Evolutionary conservation across 37 sponge, comb jelly and placozoan genomes (phyloP), one percentile per base, ranked within the genome.

Genomic region (Bolinopsis microptera): DNA sequence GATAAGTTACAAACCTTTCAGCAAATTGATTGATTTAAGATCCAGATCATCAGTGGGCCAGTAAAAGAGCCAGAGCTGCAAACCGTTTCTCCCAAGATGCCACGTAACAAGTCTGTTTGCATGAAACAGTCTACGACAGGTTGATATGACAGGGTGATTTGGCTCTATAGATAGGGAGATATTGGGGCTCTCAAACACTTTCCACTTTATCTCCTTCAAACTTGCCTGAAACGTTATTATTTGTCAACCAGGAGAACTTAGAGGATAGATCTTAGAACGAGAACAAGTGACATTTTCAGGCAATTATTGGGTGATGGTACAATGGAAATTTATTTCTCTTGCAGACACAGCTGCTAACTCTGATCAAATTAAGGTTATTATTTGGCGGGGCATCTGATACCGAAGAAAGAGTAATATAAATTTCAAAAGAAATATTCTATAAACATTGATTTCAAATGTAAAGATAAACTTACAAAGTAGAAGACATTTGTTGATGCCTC

Each of bases 401-500:
- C n/a, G n/a, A n/a, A n/a, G n/a, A n/a, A n/a, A n/a, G 13, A 48
- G 13, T 13, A 48, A 48, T 48, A 5, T 48, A 13, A 48, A 48
- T 5, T 13, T 48, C 13, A 48, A 48, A 48, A 48, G 61, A 5
- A 48, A 13, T 48, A 13, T 13, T 13, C 61, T 72, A 8, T n/a
- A 72, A 28, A 21, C 5, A n/a, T 8, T 72, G 75, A 72, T n/a
- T 24, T 8, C 38, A 35, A 80, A 8, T 16, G 3, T 28, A 3
- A 35, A 80, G 8, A 3, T 34, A 30, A 34, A 80, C 82, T 80
- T 35, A 80, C 82, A 35, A 80, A 80, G 37, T 80, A 80, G 38
- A 80, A 80, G 38, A 80, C 37, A 35, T 80, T 80, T 34, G 82
- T 80, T 16, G 82, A 80, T 0, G 82, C 82, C 38, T 80, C 82